phyloP scores from a whole-genome alignment of 2,113 vertebrate species.

The Tonatia bakeri region DNA sequence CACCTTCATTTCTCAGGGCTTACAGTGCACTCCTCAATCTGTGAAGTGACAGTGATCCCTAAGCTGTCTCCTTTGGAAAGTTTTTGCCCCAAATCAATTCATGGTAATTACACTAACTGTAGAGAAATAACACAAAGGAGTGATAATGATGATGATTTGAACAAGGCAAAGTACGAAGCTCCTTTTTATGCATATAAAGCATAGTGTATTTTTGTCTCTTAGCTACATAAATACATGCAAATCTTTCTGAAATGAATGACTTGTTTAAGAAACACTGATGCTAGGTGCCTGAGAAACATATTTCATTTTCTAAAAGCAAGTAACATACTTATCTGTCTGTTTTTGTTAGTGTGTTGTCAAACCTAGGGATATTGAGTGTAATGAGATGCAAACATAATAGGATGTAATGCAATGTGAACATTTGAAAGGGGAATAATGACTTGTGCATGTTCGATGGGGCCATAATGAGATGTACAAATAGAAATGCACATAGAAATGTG shows the following conservation, averaged over 20 bases:
- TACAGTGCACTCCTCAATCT: neutral
- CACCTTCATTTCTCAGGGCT: neutral
- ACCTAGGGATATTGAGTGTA: neutral
- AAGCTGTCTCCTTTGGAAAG: neutral
- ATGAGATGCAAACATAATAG: constrained; percentile 34
- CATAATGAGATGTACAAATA: constrained; percentile 41
- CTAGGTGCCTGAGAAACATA: neutral
- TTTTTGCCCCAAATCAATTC: neutral
- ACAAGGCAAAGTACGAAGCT: neutral
- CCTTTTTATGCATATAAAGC: neutral
- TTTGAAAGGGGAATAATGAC: constrained; percentile 36
- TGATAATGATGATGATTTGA: neutral
- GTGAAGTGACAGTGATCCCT: neutral
- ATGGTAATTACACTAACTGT: neutral
- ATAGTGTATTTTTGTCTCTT: neutral
- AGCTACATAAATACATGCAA: constrained; percentile 19
- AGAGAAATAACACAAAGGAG: constrained; percentile 23
- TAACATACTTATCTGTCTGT: constrained; percentile 29
- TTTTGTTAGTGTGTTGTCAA: constrained; percentile 55
- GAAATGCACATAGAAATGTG: neutral
- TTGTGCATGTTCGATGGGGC: constrained; percentile 11
- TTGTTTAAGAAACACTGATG: constrained; percentile 37
- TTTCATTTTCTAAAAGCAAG: constrained; percentile 55
- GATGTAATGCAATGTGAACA: neutral
- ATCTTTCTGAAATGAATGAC: constrained; percentile 23